Conservation (phyloP, 2,797 vertebrate species). For the Triplophysa yarkandensis region DNA sequence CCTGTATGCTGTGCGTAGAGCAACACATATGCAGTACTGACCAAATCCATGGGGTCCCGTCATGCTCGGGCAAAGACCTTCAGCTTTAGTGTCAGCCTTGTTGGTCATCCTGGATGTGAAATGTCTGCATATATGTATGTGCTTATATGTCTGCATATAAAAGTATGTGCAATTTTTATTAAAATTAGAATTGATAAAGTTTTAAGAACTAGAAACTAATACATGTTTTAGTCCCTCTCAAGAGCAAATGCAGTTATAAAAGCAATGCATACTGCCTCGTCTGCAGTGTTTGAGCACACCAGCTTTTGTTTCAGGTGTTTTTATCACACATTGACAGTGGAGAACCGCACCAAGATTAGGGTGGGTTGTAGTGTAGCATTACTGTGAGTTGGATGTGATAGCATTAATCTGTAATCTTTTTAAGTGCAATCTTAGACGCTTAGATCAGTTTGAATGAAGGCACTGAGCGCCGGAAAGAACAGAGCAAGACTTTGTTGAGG, state of each 20-base stretch:
- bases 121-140: neutral
- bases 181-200: constrained; percentile 26
- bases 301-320: neutral
- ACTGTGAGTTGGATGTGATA: constrained; percentile 26
- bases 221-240: neutral
- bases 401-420: constrained; percentile 34
- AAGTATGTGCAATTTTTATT: neutral
- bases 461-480: neutral
- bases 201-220: constrained; percentile 10
- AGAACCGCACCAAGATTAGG: constrained; percentile 5
- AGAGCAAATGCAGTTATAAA: neutral
- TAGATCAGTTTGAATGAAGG: constrained; percentile 13
- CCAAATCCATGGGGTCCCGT: no score
- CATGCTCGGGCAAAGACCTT: no score
- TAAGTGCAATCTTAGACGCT: constrained; percentile 22
- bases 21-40: no score
- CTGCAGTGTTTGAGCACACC: neutral
- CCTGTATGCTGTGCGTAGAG: no score
- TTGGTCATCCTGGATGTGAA: neutral
- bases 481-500: neutral
- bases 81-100: neutral
- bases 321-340: neutral
- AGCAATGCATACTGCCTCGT: neutral
- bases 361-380: constrained; percentile 17
- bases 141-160: neutral